Conservation (phyloP, 2,888 invertebrate species). For the Eristalis arbustorum region DNA sequence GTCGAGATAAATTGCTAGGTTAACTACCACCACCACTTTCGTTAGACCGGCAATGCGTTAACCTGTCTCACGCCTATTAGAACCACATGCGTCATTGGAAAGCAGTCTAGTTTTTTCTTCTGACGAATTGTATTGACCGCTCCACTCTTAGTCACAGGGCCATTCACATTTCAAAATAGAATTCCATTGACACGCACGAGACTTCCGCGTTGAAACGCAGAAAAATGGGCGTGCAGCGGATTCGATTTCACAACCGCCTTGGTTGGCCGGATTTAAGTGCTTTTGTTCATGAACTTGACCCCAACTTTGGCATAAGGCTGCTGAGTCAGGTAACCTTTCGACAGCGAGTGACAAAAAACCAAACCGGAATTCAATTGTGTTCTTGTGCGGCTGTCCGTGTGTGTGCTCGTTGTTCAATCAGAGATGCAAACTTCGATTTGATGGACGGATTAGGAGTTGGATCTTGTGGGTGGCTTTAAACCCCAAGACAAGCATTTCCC, state of each 20-base stretch:
- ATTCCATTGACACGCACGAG: background rate
- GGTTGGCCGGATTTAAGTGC: background rate
- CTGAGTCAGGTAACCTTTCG: background rate
- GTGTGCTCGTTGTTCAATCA: background rate
- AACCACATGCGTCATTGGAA: background rate
- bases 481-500: too few relatives aligned
- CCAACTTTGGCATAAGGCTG: background rate
- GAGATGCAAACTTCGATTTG: too few relatives aligned
- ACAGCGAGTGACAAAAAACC: background rate
- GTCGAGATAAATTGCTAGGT: too few relatives aligned
- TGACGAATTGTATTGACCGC: background rate
- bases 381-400: background rate
- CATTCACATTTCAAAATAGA: background rate
- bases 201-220: background rate
- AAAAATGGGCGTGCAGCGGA: background rate
- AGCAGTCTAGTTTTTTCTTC: background rate
- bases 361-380: background rate
- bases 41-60: background rate
- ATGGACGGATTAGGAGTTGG: too few relatives aligned
- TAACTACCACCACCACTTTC: too few relatives aligned
- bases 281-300: background rate
- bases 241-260: background rate
- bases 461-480: too few relatives aligned
- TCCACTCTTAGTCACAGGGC: background rate
- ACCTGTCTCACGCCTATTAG: background rate